Evolutionary conservation across 2,797 vertebrate species (phyloP).

Genomic region (Eleutherodactylus coqui): DNA sequence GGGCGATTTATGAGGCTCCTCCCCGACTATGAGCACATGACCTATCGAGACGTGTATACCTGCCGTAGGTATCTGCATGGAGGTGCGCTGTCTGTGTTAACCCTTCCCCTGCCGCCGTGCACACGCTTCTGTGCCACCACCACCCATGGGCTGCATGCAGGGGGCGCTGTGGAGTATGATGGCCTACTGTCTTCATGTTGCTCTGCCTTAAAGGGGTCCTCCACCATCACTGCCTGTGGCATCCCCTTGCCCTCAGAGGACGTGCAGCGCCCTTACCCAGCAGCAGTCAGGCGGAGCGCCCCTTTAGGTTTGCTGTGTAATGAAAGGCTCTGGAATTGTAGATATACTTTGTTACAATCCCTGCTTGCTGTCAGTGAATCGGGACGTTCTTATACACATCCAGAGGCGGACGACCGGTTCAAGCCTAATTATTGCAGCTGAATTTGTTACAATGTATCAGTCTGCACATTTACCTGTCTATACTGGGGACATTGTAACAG

Average conservation of each 20-base stretch:
- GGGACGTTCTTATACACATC: too few species aligned
- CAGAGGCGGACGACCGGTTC: too few species aligned
- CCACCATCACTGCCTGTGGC: background rate
- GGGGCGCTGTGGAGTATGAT: background rate
- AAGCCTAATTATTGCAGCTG: too few species aligned
- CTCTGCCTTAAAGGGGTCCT: background rate
- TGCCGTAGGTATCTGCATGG: constrained; percentile 83
- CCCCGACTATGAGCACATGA: constrained; percentile 94
- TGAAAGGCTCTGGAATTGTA: too few species aligned
- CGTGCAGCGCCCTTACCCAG: background rate
- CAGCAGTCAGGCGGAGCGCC: background rate
- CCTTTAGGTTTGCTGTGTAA: background rate
- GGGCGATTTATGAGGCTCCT: constrained; percentile 94
- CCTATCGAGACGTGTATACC: constrained; percentile 89
- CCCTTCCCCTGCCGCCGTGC: fast-evolving
- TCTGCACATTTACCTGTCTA: too few species aligned
- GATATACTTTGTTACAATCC: too few species aligned
- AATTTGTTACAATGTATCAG: too few species aligned
- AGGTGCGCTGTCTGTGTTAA: constrained; percentile 65
- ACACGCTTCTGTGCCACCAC: background rate
- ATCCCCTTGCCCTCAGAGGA: background rate
- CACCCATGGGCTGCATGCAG: background rate
- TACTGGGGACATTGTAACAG: too few species aligned
- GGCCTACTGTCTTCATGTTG: background rate
- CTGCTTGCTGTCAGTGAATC: too few species aligned